Evolutionary conservation across 2,113 vertebrate genomes (phyloP).

Genomic region (Marmota monax): DNA sequence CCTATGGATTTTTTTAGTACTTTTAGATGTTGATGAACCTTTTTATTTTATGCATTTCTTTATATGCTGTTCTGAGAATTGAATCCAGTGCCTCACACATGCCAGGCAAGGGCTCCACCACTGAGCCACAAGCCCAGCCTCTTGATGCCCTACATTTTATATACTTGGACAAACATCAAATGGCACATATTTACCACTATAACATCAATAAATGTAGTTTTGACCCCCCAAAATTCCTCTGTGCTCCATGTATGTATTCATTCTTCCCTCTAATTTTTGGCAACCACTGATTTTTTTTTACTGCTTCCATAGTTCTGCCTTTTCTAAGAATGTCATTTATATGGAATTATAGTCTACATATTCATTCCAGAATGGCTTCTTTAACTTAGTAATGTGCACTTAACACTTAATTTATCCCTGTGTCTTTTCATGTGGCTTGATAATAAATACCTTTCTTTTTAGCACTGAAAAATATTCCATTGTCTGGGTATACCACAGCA

Average conservation of each 20-base stretch:
- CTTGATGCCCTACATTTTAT: not conserved
- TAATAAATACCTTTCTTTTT: not conserved
- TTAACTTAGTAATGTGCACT: not conserved
- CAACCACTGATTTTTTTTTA: not conserved
- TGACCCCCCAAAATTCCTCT: not conserved
- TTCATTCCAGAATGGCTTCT: not conserved
- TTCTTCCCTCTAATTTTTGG: not conserved
- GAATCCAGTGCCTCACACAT: no score
- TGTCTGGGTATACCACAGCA: not conserved
- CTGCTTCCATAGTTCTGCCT: not conserved
- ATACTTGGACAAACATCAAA: not conserved
- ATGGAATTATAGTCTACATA: not conserved
- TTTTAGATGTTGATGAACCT: no score
- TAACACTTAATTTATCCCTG: not conserved
- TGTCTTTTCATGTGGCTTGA: not conserved
- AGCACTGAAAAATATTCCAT: not conserved
- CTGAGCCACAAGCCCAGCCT: no score
- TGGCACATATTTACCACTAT: not conserved
- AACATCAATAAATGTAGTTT: not conserved
- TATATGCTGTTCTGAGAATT: no score
- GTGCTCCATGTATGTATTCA: no score
- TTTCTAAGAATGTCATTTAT: not conserved
- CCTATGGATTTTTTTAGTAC: no score
- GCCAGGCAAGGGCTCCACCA: no score
- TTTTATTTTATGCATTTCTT: no score